phyloP scores from a whole-genome alignment of 2,797 vertebrate species.

The Glossophaga mutica region DNA sequence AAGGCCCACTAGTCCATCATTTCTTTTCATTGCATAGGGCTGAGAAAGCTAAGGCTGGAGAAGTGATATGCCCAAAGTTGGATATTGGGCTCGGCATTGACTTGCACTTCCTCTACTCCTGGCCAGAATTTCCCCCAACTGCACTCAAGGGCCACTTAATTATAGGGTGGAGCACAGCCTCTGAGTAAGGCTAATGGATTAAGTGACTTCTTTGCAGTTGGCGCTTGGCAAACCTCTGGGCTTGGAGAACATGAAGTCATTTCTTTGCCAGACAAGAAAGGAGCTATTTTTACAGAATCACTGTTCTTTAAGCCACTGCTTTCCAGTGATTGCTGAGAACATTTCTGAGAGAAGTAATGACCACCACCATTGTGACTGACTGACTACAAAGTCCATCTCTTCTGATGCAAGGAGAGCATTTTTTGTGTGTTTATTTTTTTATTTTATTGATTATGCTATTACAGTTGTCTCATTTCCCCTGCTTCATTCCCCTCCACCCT shows the following conservation, averaged over 20 bases:
- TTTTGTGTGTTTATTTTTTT: no score
- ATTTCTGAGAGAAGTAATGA: neutral
- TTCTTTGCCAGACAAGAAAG: constrained; percentile 33
- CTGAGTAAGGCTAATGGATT: neutral
- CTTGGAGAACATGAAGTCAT: constrained; percentile 10
- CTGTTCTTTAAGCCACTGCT: neutral
- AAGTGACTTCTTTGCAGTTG: neutral
- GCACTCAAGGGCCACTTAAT: neutral
- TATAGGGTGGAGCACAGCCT: neutral
- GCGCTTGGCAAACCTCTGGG: constrained; percentile 4
- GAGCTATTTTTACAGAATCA: constrained; percentile 25
- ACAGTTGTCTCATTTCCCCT: no score
- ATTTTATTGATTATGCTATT: no score
- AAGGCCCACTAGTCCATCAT: neutral
- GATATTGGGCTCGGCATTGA: neutral
- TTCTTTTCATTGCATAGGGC: neutral
- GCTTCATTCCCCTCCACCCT: no score
- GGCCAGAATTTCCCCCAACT: neutral
- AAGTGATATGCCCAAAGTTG: neutral
- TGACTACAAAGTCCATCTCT: neutral
- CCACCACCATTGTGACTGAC: neutral
- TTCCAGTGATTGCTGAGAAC: neutral
- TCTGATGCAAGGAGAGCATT: neutral
- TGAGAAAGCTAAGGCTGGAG: neutral
- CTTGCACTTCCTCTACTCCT: rapidly evolving